Evolutionary conservation across 1,140 invertebrate genomes (phyloP).

Genomic region (Trissolcus basalis): DNA sequence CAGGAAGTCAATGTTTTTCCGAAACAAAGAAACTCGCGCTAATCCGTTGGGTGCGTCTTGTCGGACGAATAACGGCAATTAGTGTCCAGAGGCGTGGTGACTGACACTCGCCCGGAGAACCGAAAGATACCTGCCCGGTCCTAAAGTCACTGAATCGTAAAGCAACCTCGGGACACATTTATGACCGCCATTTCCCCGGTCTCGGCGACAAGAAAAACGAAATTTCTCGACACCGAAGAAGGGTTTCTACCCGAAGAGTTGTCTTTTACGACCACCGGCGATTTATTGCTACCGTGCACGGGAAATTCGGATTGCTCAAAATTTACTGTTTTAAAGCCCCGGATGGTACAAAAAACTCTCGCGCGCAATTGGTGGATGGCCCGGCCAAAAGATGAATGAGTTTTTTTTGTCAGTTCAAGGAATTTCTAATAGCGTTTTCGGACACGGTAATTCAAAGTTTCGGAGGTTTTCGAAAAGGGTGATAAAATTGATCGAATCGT

Average conservation of each 20-base stretch:
- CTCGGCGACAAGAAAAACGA: constrained; percentile 39
- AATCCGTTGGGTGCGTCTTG: constrained; percentile 6
- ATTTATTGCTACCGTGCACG: constrained; percentile 51
- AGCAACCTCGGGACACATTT: constrained; percentile 33
- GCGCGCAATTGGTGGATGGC: constrained; percentile 30
- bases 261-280: constrained; percentile 32
- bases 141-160: constrained; percentile 24
- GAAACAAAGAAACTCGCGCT: constrained; percentile 7
- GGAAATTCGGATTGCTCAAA: constrained; percentile 42
- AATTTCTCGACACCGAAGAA: constrained; percentile 39
- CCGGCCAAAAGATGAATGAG: constrained; percentile 29
- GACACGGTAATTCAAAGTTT: not conserved
- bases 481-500: too few species aligned
- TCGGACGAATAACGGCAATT: constrained; percentile 22
- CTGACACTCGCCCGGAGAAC: constrained; percentile 6
- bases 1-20: constrained; percentile 7
- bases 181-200: constrained; percentile 37
- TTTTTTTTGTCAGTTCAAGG: constrained; percentile 34
- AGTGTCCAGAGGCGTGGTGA: constrained; percentile 16
- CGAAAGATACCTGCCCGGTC: constrained; percentile 26
- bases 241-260: constrained; percentile 39
- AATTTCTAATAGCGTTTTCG: constrained; percentile 3
- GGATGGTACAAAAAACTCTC: constrained; percentile 35
- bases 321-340: constrained; percentile 52
- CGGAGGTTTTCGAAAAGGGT: too few species aligned